These are phyloP conservation scores for Delichon dasypus DNA, from an alignment of 2,797 vertebrate species.

Conservation along the genomic window DNA sequence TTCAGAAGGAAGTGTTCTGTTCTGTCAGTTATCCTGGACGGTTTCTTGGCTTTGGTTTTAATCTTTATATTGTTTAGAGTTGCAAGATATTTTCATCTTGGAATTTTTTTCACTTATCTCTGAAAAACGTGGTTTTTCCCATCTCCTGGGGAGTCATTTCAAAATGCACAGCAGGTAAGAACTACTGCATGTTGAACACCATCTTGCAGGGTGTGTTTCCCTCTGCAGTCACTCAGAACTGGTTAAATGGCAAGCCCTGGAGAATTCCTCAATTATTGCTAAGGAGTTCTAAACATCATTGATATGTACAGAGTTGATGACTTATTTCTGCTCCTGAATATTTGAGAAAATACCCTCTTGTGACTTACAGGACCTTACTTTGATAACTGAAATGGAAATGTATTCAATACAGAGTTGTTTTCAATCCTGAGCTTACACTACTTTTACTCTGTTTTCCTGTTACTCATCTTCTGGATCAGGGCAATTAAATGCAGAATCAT, in stretches of 20 bases:
- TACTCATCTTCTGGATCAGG: not conserved
- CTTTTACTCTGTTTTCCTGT: not conserved
- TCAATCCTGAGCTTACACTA: not conserved
- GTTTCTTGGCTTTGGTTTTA: conserved; percentile 11
- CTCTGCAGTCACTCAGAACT: not conserved
- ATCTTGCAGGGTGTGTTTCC: not conserved
- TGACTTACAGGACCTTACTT: not conserved
- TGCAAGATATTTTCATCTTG: not conserved
- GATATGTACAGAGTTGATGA: not conserved
- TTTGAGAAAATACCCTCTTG: not conserved
- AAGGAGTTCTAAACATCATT: not conserved
- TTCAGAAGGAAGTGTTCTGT: not conserved
- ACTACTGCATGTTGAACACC: not conserved
- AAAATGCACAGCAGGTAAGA: not conserved
- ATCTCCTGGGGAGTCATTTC: not conserved
- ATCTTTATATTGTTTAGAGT: not conserved
- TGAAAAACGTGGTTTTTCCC: not conserved
- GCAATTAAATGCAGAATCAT: not conserved
- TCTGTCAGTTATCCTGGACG: not conserved
- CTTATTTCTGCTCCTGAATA: not conserved
- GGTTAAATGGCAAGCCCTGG: not conserved
- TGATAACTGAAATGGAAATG: not conserved
- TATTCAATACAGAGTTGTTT: not conserved
- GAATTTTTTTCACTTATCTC: not conserved
- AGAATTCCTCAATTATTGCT: not conserved